Conservation (phyloP, 2,113 vertebrate species). For the Diadophis punctatus region DNA sequence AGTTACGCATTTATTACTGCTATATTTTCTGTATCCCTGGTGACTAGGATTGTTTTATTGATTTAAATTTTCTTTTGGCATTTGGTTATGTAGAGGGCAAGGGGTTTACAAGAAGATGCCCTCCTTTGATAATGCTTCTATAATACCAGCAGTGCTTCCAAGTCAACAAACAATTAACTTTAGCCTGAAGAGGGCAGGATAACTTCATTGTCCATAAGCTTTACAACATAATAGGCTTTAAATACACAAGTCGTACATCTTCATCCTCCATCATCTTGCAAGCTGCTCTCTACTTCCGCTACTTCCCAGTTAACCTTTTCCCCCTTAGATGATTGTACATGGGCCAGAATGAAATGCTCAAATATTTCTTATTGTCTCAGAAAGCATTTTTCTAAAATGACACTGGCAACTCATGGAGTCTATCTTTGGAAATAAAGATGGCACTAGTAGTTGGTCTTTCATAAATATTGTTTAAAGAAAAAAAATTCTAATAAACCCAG, state of each 20-base stretch:
- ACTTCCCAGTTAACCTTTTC: not conserved
- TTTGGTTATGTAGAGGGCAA: not conserved
- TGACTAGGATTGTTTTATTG: rapidly evolving
- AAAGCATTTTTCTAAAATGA: not conserved
- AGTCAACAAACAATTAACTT: not conserved
- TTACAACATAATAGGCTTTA: not conserved
- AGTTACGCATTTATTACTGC: not conserved
- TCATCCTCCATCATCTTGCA: not conserved
- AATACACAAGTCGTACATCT: not conserved
- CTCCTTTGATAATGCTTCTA: not conserved
- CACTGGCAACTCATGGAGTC: not conserved
- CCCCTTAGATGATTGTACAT: not conserved
- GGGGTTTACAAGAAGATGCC: not conserved
- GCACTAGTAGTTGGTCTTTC: not conserved
- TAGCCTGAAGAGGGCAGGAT: not conserved
- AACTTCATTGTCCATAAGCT: not conserved
- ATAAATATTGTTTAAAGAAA: not conserved
- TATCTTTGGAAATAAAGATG: not conserved
- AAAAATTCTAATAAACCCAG: not conserved
- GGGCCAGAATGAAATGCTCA: not conserved
- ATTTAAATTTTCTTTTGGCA: not conserved
- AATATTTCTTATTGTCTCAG: not conserved
- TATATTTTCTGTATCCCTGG: not conserved
- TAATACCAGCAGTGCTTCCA: not conserved
- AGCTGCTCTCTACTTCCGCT: not conserved